Evolutionary conservation across 2,113 vertebrate species (phyloP).

Genomic region (Tragelaphus buxtoni): DNA sequence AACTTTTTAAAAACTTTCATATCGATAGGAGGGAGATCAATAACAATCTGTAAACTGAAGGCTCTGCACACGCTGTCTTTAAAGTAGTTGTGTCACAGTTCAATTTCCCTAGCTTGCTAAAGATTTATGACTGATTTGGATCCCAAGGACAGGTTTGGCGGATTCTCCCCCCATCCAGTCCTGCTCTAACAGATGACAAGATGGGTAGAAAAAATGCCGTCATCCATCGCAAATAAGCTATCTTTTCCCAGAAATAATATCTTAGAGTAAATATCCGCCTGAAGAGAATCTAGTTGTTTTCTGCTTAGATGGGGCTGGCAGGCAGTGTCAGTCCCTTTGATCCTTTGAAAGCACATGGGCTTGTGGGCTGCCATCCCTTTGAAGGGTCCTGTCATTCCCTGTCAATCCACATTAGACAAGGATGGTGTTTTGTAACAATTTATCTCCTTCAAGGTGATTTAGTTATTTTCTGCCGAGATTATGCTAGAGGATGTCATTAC

Average conservation of each 20-base stretch:
- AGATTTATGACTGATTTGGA: conserved; percentile 10
- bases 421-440: conserved; percentile 53
- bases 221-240: conserved; percentile 7
- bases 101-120: background rate
- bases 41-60: conserved; percentile 3
- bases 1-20: background rate
- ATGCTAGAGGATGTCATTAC: conserved; percentile 58
- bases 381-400: conserved; percentile 39
- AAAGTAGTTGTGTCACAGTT: background rate
- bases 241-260: conserved; percentile 59
- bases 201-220: background rate
- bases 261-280: conserved; percentile 12
- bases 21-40: background rate
- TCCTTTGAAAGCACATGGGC: conserved; percentile 12
- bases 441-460: conserved; percentile 71
- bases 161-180: background rate
- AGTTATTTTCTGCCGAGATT: conserved; percentile 65
- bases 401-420: conserved; percentile 62
- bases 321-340: conserved; percentile 25
- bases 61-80: background rate
- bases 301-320: conserved; percentile 16
- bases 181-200: background rate
- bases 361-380: conserved; percentile 38
- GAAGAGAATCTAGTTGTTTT: conserved; percentile 35
- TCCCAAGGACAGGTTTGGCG: background rate